Conservation (phyloP, 2,888 invertebrate species). For the Aleiodes alternator region DNA sequence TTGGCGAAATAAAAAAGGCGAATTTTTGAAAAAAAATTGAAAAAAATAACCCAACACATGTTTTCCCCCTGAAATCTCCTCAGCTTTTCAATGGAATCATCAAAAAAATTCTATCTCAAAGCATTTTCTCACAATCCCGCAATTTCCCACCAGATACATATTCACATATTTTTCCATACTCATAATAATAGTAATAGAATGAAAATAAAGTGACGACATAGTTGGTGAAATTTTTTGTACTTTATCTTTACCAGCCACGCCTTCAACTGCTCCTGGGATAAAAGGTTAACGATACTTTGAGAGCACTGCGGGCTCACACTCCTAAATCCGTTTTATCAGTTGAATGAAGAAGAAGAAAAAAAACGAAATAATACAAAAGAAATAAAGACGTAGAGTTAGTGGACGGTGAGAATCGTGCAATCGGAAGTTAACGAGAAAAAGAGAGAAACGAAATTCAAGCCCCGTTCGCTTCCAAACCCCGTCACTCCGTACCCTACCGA, state of each 20-base stretch:
- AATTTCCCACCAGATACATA: too few species aligned
- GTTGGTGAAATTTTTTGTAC: constrained; percentile 29
- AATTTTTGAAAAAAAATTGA: too few species aligned
- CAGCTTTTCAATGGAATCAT: too few species aligned
- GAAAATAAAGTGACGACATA: background rate
- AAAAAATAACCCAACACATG: too few species aligned
- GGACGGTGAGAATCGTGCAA: constrained; percentile 37
- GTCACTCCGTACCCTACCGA: background rate
- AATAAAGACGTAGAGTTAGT: constrained; percentile 27
- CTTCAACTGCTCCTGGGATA: constrained; percentile 39
- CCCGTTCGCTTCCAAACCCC: too few species aligned
- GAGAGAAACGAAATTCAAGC: constrained; percentile 6
- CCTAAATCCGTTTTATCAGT: constrained; percentile 52
- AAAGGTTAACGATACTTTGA: constrained; percentile 52
- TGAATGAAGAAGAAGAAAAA: constrained; percentile 20
- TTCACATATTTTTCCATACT: background rate
- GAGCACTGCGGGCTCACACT: constrained; percentile 42
- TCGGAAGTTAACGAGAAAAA: constrained; percentile 35
- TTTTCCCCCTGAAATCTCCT: too few species aligned
- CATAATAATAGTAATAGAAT: background rate
- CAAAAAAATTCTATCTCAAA: too few species aligned
- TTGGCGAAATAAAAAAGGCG: too few species aligned
- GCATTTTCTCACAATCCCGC: too few species aligned
- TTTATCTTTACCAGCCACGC: constrained; percentile 47
- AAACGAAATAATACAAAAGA: constrained; percentile 36